phyloP scores from a whole-genome alignment of 2,888 invertebrate genomes.

The Omphaloscelis lunosa region DNA sequence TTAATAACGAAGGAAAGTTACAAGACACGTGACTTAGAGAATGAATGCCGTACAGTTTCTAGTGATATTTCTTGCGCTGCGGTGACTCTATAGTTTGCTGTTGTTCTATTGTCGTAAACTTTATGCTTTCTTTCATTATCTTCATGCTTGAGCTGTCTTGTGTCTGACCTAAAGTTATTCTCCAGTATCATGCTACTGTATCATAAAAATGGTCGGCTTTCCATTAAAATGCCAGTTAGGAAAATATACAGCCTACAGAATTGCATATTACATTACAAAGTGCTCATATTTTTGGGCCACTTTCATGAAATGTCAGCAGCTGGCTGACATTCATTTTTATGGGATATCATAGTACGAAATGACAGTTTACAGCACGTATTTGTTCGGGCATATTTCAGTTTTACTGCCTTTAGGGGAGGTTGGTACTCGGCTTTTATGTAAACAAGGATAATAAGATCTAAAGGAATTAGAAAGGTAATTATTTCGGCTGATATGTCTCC shows the following conservation, averaged over 20 bases:
- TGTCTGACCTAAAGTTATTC: conserved; percentile 50
- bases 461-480: neutral
- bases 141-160: conserved; percentile 28
- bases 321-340: conserved; percentile 69
- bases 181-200: conserved; percentile 37
- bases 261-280: conserved; percentile 71
- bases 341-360: conserved; percentile 61
- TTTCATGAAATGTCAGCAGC: conserved; percentile 66
- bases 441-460: neutral
- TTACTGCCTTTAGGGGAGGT: conserved; percentile 2
- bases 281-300: conserved; percentile 65
- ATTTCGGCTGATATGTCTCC: neutral
- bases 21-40: conserved; percentile 34
- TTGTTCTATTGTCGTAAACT: conserved; percentile 51
- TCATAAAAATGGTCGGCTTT: conserved; percentile 55
- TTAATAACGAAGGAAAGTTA: conserved; percentile 50
- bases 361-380: conserved; percentile 36
- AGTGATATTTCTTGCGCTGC: conserved; percentile 36
- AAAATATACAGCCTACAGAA: conserved; percentile 69
- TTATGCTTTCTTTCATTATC: conserved; percentile 54
- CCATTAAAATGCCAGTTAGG: conserved; percentile 61
- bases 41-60: conserved; percentile 14
- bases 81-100: conserved; percentile 18
- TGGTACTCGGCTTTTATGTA: neutral
- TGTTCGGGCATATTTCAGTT: conserved; percentile 33